Conservation (phyloP, 2,113 vertebrate genomes). For the Limanda limanda region DNA sequence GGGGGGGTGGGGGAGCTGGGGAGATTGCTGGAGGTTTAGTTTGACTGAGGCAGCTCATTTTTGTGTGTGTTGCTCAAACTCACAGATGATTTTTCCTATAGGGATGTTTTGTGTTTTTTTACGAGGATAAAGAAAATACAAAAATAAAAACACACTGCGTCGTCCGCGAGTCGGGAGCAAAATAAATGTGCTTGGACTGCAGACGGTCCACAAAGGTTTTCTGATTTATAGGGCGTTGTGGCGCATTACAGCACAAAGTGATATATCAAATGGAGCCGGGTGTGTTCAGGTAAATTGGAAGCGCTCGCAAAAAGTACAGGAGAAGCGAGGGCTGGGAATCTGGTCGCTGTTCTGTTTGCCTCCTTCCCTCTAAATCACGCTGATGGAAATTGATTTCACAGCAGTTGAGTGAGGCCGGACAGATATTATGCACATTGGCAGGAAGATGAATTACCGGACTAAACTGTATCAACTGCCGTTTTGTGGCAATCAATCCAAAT, state of each 20-base stretch:
- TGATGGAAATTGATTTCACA: conserved; percentile 62
- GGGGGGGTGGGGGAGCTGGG: conserved; percentile 3
- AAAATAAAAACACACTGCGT: conserved; percentile 49
- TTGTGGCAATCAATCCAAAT: conserved; percentile 38
- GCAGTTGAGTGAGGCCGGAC: conserved; percentile 31
- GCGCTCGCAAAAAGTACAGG: conserved; percentile 26
- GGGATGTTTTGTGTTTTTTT: conserved; percentile 55
- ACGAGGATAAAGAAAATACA: conserved; percentile 21
- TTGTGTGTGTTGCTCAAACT: conserved; percentile 46
- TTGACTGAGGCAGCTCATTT: conserved; percentile 51
- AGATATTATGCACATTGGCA: conserved; percentile 25
- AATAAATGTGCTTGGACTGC: conserved; percentile 71
- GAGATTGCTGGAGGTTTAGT: conserved; percentile 42
- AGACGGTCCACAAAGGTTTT: conserved; percentile 72
- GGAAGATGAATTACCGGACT: conserved; percentile 45
- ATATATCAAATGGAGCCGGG: conserved; percentile 73
- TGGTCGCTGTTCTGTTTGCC: conserved; percentile 53
- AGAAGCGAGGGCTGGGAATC: conserved; percentile 37
- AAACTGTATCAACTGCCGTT: conserved; percentile 46
- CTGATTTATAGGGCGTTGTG: conserved; percentile 78
- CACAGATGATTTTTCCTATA: conserved; percentile 52
- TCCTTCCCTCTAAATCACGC: conserved; percentile 66
- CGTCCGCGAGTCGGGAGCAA: conserved; percentile 50
- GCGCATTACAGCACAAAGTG: conserved; percentile 68
- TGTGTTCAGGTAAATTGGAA: conserved; percentile 67